Conservation (phyloP, 2,797 vertebrate genomes). For the Lithobates pipiens region DNA sequence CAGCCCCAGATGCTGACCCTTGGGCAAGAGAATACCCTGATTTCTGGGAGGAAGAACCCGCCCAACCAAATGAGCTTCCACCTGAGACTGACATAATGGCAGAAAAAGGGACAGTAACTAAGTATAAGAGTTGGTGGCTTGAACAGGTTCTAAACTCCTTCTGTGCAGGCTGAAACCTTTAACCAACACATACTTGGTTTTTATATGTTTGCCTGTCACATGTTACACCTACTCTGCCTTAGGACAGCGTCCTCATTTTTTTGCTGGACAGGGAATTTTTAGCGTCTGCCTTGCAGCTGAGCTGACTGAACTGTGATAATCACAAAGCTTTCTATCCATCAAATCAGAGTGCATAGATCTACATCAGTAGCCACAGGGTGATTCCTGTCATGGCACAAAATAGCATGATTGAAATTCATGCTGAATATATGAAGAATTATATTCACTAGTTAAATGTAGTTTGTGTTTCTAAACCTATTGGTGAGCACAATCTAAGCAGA, state of each 20-base stretch:
- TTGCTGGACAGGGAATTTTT: conserved; percentile 17
- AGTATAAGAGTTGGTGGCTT: not conserved
- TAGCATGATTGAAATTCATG: not conserved
- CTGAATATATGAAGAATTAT: not conserved
- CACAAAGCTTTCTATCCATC: conserved; percentile 7
- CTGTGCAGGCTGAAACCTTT: conserved; percentile 10
- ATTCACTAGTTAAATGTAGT: not conserved
- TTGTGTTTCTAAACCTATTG: not conserved
- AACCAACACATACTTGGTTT: conserved; percentile 4
- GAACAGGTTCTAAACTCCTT: conserved; percentile 3
- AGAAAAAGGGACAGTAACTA: not conserved
- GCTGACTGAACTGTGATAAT: not conserved
- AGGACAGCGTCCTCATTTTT: conserved; percentile 52
- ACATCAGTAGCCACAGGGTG: conserved; percentile 8
- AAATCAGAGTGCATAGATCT: not conserved
- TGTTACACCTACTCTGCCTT: conserved; percentile 30
- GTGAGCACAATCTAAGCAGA: not conserved
- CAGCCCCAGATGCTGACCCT: conserved; percentile 27
- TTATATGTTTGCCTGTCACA: conserved; percentile 32
- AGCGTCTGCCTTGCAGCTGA: conserved; percentile 57
- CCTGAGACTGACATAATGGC: conserved; percentile 52
- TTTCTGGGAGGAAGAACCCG: conserved; percentile 52
- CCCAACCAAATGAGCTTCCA: conserved; percentile 31
- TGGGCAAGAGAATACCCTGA: conserved; percentile 43
- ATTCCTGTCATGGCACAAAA: conserved; percentile 8